phyloP scores from a whole-genome alignment of 2,113 vertebrate species.

The Lepidothrix coronata region DNA sequence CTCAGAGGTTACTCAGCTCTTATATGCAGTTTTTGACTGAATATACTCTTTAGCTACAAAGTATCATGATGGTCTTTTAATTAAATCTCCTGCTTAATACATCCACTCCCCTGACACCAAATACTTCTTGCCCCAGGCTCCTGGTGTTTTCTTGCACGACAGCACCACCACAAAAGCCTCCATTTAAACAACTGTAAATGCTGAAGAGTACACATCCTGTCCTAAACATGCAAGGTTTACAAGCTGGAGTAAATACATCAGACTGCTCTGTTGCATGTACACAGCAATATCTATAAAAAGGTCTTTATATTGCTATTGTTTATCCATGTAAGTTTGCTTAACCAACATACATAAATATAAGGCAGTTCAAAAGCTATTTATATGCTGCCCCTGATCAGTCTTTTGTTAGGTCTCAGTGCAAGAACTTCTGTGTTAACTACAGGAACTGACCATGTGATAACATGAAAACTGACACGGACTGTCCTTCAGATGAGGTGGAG shows the following conservation, averaged over 20 bases:
- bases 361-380: not conserved
- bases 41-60: not conserved
- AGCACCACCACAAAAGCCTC: not conserved
- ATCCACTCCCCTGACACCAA: not conserved
- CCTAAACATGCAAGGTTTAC: not conserved
- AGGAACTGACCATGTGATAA: not conserved
- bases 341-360: not conserved
- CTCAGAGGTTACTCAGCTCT: not conserved
- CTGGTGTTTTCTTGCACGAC: not conserved
- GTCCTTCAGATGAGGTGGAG: not conserved
- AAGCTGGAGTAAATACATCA: slow-evolving; percentile 29
- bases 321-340: slow-evolving; percentile 22
- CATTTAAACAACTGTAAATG: slow-evolving; percentile 31
- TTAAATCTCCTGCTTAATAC: not conserved
- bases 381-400: not conserved
- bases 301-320: slow-evolving; percentile 15
- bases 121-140: not conserved
- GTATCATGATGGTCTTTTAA: not conserved
- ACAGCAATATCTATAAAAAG: not conserved
- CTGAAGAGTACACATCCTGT: slow-evolving; percentile 41
- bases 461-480: not conserved
- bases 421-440: not conserved
- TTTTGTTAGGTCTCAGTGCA: not conserved
- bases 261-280: not conserved
- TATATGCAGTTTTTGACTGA: not conserved